A percentile compares a stretch with the other conserved stretches of the same genome.
Conservation (phyloP, 2,797 vertebrate genomes). For the Urophycis tenuis region DNA sequence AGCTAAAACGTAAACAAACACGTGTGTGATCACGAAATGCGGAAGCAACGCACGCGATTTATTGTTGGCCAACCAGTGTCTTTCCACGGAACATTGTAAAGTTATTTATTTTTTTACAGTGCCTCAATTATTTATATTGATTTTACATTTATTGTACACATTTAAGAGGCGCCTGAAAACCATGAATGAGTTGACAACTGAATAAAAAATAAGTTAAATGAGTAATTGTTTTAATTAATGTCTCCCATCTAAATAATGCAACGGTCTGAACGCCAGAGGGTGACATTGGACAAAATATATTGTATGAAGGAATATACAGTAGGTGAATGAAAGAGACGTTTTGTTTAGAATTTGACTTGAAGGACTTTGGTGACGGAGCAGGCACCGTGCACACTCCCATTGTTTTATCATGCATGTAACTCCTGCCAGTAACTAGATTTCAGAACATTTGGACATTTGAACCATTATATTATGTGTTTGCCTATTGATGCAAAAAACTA, state of each 20-base stretch:
- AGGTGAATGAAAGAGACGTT: neutral
- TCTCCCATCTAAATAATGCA: neutral
- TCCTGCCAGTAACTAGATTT: neutral
- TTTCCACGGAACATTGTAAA: conserved; percentile 26
- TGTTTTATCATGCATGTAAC: neutral
- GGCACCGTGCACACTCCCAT: neutral
- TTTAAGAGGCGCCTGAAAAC: neutral
- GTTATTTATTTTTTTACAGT: neutral
- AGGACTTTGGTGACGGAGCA: neutral
- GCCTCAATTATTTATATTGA: neutral
- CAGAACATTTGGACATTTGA: neutral
- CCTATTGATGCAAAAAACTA: neutral
- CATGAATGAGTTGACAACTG: neutral
- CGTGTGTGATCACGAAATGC: conserved; percentile 21
- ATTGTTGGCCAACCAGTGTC: conserved; percentile 44
- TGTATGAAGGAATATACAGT: neutral
- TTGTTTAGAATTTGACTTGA: neutral
- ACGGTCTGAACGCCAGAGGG: neutral
- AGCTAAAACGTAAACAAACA: conserved; percentile 9
- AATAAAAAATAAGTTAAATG: neutral
- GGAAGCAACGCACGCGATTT: conserved; percentile 39
- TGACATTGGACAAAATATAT: neutral
- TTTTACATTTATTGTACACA: neutral
- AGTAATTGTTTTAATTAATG: neutral
- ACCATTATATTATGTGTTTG: neutral